Base-by-base conservation (phyloP, 2,797 vertebrate genomes). In the Lagorchestes hirsutus region DNA sequence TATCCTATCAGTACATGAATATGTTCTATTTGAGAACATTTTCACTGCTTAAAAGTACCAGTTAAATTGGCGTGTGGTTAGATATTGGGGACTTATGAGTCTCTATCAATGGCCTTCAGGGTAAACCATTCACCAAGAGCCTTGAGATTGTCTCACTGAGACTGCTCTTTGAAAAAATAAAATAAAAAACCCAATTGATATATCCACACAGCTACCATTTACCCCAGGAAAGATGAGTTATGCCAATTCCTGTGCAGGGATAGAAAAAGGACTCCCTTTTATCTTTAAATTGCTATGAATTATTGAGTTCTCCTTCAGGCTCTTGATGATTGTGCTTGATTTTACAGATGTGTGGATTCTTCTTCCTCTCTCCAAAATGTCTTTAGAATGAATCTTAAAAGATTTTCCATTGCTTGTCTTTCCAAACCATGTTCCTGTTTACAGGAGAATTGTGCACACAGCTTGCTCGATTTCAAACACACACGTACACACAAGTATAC, bases 41-140 rank as follows among this genome's bases (percentile, higher is more conserved):
- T 93, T 98, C 54, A 95, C 90, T n/a, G 97, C 93, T 92, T 96
- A 96, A 96, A 95, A 95, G 97, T 87, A 94, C 96, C 93, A 97
- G 97, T 97, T 97, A 90, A 97, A 97, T 98, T 93, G 97, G 55
- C 94, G 94, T 95, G 95, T 57, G 54, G 92, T 90, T 97, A 95
- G 91, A 92, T 91, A 97, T 95, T 59, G 95, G 95, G 27, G 55
- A 91, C 59, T 6, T 96, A 93, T 97, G 54, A 16, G 31, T 97
- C 94, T 31, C 55, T 90, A 93, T 97, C 93, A 97, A 97, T 98
- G 91, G 90, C 93, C 95, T 97, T 95, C 54, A 92, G 95, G 57
- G 34, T 93, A 96, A 97, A 96, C 93, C 52, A 58, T 97, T 98
- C 95, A 93, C 93, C 97, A 62, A 92, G 93, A 96, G 52, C 28